Evolutionary conservation across 2,888 invertebrate species (phyloP).

Genomic region (Dryococelus australis): DNA sequence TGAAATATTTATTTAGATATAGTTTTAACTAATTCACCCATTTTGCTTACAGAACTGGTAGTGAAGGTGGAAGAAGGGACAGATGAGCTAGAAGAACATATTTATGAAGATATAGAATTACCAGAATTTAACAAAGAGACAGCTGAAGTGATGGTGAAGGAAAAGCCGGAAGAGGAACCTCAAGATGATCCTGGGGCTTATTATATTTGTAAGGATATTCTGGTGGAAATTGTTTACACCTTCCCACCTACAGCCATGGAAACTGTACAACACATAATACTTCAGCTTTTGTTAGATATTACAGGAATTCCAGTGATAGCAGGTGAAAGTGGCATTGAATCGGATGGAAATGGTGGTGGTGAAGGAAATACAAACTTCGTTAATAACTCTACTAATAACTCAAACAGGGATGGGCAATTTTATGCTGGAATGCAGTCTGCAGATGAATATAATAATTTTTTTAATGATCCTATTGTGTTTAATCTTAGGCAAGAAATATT

Average conservation of each 20-base stretch:
- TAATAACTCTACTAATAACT: too few species aligned
- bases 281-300: neutral
- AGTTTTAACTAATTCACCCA: too few species aligned
- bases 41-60: neutral
- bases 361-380: neutral
- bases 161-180: too few species aligned
- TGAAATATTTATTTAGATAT: too few species aligned
- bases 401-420: neutral
- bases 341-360: neutral
- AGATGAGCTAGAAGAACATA: too few species aligned
- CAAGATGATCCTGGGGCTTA: neutral
- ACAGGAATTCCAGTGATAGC: neutral
- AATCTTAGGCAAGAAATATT: neutral
- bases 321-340: neutral
- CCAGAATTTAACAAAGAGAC: too few species aligned
- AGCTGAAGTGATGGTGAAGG: too few species aligned
- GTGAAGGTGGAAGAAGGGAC: neutral
- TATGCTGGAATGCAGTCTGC: neutral
- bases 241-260: neutral
- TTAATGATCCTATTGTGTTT: neutral
- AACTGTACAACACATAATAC: neutral
- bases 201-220: neutral
- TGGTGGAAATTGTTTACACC: neutral
- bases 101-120: too few species aligned
- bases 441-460: neutral